These are phyloP conservation scores for Bombycilla garrulus DNA, from an alignment of 2,113 vertebrate genomes.

Conservation along the genomic window DNA sequence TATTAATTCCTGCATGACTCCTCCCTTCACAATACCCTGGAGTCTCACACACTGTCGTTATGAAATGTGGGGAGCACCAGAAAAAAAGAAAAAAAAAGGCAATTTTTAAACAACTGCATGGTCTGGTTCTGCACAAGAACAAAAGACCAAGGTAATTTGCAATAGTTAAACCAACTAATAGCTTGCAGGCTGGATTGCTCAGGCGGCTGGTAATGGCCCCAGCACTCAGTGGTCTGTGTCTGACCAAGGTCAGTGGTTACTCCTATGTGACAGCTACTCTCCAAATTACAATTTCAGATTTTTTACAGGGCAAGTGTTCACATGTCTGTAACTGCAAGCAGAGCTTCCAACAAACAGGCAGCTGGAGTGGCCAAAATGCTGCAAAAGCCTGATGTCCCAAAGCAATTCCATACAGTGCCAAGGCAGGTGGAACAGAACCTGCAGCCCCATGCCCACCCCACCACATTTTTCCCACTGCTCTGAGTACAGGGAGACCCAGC, in stretches of 20 bases:
- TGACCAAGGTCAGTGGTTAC: neutral
- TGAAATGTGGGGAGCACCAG: neutral
- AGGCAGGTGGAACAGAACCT: neutral
- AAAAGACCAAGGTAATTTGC: neutral
- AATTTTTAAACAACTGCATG: neutral
- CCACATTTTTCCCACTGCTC: neutral
- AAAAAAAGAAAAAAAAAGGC: neutral
- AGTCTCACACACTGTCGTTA: neutral
- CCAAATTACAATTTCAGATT: neutral
- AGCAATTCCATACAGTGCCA: neutral
- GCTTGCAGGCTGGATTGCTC: neutral
- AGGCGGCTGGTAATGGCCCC: neutral
- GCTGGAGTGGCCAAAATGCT: neutral
- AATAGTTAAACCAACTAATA: neutral
- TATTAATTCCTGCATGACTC: neutral
- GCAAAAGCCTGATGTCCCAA: neutral
- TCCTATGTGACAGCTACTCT: neutral
- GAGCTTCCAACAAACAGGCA: neutral
- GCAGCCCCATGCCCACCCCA: neutral
- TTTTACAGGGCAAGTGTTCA: neutral
- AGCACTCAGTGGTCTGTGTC: neutral
- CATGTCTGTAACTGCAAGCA: neutral
- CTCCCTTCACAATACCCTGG: neutral
- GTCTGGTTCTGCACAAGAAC: neutral
- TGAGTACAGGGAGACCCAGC: neutral